Evolutionary conservation across 2,888 invertebrate genomes (phyloP), one percentile per base, ranked within the genome.

Genomic region (Drosophila austrosaltans): DNA sequence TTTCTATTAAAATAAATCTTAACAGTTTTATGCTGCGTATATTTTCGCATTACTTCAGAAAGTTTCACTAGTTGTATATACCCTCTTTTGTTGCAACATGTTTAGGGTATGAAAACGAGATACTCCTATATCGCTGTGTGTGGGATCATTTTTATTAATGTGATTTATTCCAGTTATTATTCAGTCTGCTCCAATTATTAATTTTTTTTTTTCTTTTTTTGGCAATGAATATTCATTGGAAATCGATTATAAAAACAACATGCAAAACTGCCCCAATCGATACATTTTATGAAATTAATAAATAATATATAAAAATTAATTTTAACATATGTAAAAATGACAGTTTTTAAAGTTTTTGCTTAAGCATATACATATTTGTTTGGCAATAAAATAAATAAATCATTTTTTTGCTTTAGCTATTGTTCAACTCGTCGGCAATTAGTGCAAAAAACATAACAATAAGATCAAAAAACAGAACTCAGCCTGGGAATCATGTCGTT

Each of bases 401-500:
- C 85, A 82, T 82, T 77, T 76, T 76, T 63, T 44, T 68, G 44
- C 67, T 22, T 20, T 67, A 57, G 62, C 75, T 58, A 69, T 80
- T 71, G 69, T 75, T 66, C 36, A 83, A 65, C 69, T 69, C 63
- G 44, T 63, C 66, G 69, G 72, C 84, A 83, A 83, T 83, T 83
- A 83, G 84, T 67, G 79, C 76, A 86, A 79, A 65, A 63, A 53
- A 53, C 39, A 68, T 74, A 83, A 86, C 82, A 86, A 81, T 86
- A 86, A 81, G 83, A 83, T 77, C 79, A 81, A 69, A 81, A 69
- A 79, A 36, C 39, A 63, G 63, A 63, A 72, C 63, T 69, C 10
- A 63, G 70, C 81, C 72, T 83, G 82, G 82, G 82, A 83, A 83
- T 86, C 78, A 86, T 86, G 82, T 83, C 82, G 87, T 59, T 71